Evolutionary conservation across 2,797 vertebrate species (phyloP), one percentile per base, ranked within the genome.

Genomic region (Neoniphon sammara): DNA sequence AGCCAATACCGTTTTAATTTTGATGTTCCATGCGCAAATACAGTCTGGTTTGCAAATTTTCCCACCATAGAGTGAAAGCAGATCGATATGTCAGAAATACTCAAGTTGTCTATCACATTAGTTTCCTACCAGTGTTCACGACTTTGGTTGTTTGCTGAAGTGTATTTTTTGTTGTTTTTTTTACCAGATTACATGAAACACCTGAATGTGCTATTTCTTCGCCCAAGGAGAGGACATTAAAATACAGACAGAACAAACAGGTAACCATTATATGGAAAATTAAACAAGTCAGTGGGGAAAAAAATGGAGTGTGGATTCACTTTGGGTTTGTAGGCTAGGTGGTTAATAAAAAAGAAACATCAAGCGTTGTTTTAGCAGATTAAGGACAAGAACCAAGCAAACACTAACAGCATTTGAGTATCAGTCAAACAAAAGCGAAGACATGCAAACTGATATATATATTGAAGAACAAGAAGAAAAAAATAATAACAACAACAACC

Each of bases 371-470:
- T 82, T 82, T 83, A 88, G 85, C 85, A 87, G 83, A 74, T 90
- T 85, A 89, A 85, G 83, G 58, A 92, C 88, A 73, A 89, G 87
- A 93, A 92, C 87, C 90, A 80, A 93, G 93, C 93, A 91, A 94
- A 93, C 91, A 94, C 90, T 85, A 90, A 89, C 78, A 90, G 93
- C 94, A 94, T 94, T 93, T 90, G 80, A 84, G 82, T 91, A 89
- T 90, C 90, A 93, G 83, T 87, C 90, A 91, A 94, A 94, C 87
- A 78, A 93, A 94, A 90, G 77, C 86, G 78, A 91, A 91, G 83
- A 93, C 94, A 94, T 95, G 95, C 95, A 93, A 93, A 93, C 88
- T 79, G 82, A 90, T 90, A 88, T 75, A 85, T 83, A 85, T 83
- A 91, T 86, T 73, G 76, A 85, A 92, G 88, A 85, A 90, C 83